Evolutionary conservation across 30 jellyfish, hydroid and myxozoan genomes (phyloP), one percentile per base, ranked within the genome.

Genomic region (Aurelia sp.): DNA sequence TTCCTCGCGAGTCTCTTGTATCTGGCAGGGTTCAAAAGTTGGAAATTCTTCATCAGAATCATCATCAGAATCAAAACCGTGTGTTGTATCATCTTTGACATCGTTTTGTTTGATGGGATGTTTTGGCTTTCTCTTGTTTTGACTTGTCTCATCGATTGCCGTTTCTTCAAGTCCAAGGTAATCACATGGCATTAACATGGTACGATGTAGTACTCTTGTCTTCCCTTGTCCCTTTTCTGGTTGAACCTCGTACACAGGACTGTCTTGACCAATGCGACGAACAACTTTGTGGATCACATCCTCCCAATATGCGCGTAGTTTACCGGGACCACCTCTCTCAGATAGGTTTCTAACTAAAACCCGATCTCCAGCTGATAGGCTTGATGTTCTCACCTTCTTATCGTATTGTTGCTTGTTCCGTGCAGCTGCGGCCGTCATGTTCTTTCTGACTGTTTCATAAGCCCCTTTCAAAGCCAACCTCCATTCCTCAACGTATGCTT

Each of bases 251-350:
- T 58, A 78, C 5, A n/a, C n/a, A n/a, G n/a, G n/a, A n/a, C n/a
- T n/a, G n/a, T n/a, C n/a, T n/a, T n/a, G n/a, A n/a, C n/a, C n/a
- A n/a, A n/a, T n/a, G n/a, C n/a, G n/a, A n/a, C n/a, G n/a, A n/a
- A n/a, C n/a, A n/a, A n/a, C n/a, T n/a, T n/a, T n/a, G n/a, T n/a
- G n/a, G n/a, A n/a, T n/a, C n/a, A n/a, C n/a, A n/a, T n/a, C n/a
- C n/a, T n/a, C n/a, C n/a, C n/a, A n/a, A n/a, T n/a, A n/a, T n/a
- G n/a, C n/a, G n/a, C n/a, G n/a, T n/a, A n/a, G n/a, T n/a, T n/a
- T n/a, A n/a, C n/a, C n/a, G n/a, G 86, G 85, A 24, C 92, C 92
- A 50, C 92, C 91, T 52, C 85, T 48, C 38, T 69, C 79, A 13
- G 69, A 55, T 17, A 82, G 24, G 52, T 58, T 67, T 15, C 86